Evolutionary conservation across 2,113 vertebrate genomes (phyloP), one percentile per base, ranked within the genome.

Genomic region (Pogona vitticeps): DNA sequence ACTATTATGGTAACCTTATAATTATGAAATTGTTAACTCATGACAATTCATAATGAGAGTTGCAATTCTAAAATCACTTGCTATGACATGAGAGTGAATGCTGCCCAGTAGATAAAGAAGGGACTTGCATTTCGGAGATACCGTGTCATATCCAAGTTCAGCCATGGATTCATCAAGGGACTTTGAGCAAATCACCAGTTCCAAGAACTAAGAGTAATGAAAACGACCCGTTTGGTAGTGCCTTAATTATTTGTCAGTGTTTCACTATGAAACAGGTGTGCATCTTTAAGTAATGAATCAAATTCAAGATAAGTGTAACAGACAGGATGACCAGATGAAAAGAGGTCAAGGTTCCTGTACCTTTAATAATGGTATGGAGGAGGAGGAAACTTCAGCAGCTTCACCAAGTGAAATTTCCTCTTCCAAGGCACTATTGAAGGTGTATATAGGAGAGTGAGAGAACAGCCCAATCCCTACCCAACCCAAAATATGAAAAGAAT

Each of bases 1-100:
- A 40, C 28, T 86, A 81, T 75, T 75, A 65, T 75, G n/a, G 78
- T 80, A 75, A 67, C 70, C 59, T 36, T 81, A 23, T 86, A 86
- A 86, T 81, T 80, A 75, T 86, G 52, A 75, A 75, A 63, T 52
- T 33, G 68, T 80, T 86, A 75, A 73, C 78, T 75, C 68, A 65
- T 52, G 58, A 78, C 28, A 65, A 28, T 26, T 65, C 63, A 20
- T 65, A 65, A 63, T 56, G 28, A 83, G 59, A 73, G 80, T 15
- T 77, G 23, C 42, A 77, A 28, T 85, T 85, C n/a, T 77, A 23
- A 68, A 28, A 58, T 21, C 36, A 52, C 26, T 78, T 56, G 33
- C 42, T 52, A n/a, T 63, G 59, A 56, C 40, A 76, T 61, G 17
- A 63, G 40, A 76, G 72, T 28, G 33, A 67, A 85, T 59, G 36